Percentiles rank a stretch among this genome's conserved stretches.
Evolutionary conservation across 2,797 vertebrate species (phyloP).

Genomic region (Cephalopachus bancanus): DNA sequence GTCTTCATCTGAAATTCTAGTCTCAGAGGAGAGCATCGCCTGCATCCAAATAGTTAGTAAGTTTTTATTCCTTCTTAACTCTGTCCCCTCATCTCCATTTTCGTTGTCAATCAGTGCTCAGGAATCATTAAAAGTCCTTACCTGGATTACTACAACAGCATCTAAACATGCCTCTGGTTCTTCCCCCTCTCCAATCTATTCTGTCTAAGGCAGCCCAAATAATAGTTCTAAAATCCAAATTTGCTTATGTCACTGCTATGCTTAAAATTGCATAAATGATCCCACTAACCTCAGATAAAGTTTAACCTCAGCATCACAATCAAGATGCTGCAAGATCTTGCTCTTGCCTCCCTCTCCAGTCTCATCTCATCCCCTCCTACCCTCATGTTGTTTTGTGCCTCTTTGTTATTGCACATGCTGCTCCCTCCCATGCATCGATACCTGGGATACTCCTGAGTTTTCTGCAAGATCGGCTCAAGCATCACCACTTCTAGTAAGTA

Average conservation of each 20-base stretch:
- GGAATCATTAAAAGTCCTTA: neutral
- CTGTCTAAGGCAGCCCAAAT: neutral
- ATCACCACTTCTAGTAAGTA: neutral
- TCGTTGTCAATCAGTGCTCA: neutral
- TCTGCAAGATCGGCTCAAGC: neutral
- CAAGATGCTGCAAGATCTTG: neutral
- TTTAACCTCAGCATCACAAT: neutral
- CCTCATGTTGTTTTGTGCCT: neutral
- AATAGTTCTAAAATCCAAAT: neutral
- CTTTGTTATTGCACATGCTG: neutral
- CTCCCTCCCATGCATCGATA: neutral
- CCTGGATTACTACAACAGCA: neutral
- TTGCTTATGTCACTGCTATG: neutral
- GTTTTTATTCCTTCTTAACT: neutral
- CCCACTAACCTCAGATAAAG: neutral
- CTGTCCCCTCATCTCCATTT: neutral
- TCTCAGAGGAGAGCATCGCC: neutral
- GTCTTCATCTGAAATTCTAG: conserved; percentile 18
- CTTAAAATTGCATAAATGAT: neutral
- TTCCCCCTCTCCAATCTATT: neutral
- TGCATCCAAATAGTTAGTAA: neutral
- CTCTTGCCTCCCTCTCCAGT: neutral
- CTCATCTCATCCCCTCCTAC: too few relatives aligned
- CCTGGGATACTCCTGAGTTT: neutral
- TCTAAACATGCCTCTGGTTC: neutral